phyloP scores from a whole-genome alignment of 2,888 invertebrate species.

The Melikaiella ostensackeni region DNA sequence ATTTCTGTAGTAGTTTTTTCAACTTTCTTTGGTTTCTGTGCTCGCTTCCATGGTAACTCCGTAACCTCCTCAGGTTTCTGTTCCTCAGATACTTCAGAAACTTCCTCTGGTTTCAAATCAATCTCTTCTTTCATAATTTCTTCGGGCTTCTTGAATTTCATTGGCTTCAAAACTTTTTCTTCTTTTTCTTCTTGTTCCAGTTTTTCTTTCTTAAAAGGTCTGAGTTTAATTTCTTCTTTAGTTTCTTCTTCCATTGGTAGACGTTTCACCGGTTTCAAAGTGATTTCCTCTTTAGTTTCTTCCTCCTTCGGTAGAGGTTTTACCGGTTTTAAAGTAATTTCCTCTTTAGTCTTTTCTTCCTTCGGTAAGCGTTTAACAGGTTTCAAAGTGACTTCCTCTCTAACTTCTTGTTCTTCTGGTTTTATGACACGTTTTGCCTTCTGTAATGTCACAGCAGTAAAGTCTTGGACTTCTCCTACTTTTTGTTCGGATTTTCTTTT shows the following conservation, averaged over 20 bases:
- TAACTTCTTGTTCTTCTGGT: conserved; percentile 59
- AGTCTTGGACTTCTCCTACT: conserved; percentile 58
- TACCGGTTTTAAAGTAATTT: conserved; percentile 57
- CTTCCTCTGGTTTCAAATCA: conserved; percentile 61
- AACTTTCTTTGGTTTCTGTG: conserved; percentile 61
- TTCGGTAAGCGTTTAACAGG: conserved; percentile 58
- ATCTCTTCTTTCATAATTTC: conserved; percentile 57
- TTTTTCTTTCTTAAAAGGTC: conserved; percentile 56
- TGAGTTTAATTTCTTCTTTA: conserved; percentile 71
- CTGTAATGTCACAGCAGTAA: conserved; percentile 58
- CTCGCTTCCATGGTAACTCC: conserved; percentile 55
- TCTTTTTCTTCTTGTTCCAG: conserved; percentile 48
- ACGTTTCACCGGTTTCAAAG: conserved; percentile 56
- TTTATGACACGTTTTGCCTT: conserved; percentile 55
- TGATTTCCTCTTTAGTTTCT: conserved; percentile 56
- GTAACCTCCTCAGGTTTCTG: conserved; percentile 64
- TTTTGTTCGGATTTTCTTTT: conserved; percentile 51
- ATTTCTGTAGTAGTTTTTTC: background rate
- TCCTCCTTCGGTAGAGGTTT: conserved; percentile 56
- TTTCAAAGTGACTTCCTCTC: conserved; percentile 57
- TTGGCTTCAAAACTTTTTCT: conserved; percentile 63
- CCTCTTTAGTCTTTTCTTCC: conserved; percentile 75
- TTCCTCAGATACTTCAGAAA: conserved; percentile 59
- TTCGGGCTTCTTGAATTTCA: conserved; percentile 58
- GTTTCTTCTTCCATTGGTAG: conserved; percentile 70